phyloP scores from a whole-genome alignment of 2,113 vertebrate species.

The Hippoglossus stenolepis region DNA sequence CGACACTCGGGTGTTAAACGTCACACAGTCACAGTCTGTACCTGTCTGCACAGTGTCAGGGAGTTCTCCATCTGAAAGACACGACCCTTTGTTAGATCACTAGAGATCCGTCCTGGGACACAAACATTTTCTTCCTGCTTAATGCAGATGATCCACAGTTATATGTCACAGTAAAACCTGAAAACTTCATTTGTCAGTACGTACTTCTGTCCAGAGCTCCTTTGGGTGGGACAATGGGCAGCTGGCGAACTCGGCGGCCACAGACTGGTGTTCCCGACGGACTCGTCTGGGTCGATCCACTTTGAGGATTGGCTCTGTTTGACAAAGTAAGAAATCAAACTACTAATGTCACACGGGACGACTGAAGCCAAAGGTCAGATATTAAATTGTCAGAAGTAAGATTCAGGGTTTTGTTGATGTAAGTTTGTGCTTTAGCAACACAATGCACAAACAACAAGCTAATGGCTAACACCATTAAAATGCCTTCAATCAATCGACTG shows the following conservation, averaged over 20 bases:
- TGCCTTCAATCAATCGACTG: not conserved
- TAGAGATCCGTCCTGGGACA: not conserved
- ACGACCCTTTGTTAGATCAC: constrained; percentile 24
- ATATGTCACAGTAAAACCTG: not conserved
- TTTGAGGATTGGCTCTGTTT: constrained; percentile 51
- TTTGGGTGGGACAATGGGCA: constrained; percentile 90
- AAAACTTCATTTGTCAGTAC: constrained; percentile 8
- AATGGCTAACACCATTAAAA: not conserved
- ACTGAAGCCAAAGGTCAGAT: constrained; percentile 5
- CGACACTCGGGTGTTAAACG: too few relatives aligned
- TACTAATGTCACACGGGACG: not conserved
- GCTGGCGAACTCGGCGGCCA: constrained; percentile 88
- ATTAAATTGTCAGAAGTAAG: not conserved
- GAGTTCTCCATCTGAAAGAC: constrained; percentile 50
- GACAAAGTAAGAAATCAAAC: constrained; percentile 6
- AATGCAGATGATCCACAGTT: not conserved
- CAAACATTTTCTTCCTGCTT: not conserved
- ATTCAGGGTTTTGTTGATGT: not conserved
- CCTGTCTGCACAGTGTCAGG: constrained; percentile 43
- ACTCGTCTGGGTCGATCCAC: constrained; percentile 89
- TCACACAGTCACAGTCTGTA: constrained; percentile 15
- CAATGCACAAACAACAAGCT: not conserved
- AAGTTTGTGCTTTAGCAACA: not conserved
- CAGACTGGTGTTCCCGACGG: constrained; percentile 88
- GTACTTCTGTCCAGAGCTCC: constrained; percentile 90